Evolutionary conservation across 1,140 invertebrate species (phyloP).

Genomic region (Aethina tumida): DNA sequence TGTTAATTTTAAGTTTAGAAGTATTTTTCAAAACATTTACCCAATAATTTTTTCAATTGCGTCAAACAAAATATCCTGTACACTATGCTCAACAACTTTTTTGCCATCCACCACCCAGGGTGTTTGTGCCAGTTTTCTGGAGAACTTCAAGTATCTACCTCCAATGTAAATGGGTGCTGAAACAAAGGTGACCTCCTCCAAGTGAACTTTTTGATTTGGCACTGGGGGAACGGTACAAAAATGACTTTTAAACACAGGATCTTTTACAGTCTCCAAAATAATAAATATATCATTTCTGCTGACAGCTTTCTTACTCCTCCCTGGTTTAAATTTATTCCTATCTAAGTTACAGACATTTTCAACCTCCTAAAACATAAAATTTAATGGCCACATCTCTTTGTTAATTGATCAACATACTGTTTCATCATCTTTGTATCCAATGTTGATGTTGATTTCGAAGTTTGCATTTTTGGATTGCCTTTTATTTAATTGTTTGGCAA

Average conservation of each 20-base stretch:
- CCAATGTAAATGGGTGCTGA: constrained; percentile 50
- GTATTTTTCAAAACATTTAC: constrained; percentile 29
- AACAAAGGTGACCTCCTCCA: constrained; percentile 39
- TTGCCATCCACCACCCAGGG: constrained; percentile 85
- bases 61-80: constrained; percentile 81
- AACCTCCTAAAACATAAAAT: constrained; percentile 19
- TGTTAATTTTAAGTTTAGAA: constrained; percentile 7
- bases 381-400: neutral
- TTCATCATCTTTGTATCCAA: constrained; percentile 25
- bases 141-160: constrained; percentile 80
- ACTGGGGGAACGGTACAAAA: constrained; percentile 37
- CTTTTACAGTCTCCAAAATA: constrained; percentile 38
- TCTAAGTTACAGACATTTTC: constrained; percentile 14
- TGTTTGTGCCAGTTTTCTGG: constrained; percentile 79
- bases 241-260: constrained; percentile 39
- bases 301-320: constrained; percentile 20
- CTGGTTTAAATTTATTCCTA: constrained; percentile 17
- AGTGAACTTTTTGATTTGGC: constrained; percentile 30
- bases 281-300: constrained; percentile 33
- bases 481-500: constrained; percentile 23
- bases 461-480: constrained; percentile 24
- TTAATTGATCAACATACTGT: constrained; percentile 13
- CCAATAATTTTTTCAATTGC: constrained; percentile 44
- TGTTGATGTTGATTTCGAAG: constrained; percentile 25
- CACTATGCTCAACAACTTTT: constrained; percentile 71